Percentiles rank a stretch among this genome's conserved stretches.
Evolutionary conservation across 2,113 vertebrate genomes (phyloP).

Genomic region (Gorsachius goisagi): DNA sequence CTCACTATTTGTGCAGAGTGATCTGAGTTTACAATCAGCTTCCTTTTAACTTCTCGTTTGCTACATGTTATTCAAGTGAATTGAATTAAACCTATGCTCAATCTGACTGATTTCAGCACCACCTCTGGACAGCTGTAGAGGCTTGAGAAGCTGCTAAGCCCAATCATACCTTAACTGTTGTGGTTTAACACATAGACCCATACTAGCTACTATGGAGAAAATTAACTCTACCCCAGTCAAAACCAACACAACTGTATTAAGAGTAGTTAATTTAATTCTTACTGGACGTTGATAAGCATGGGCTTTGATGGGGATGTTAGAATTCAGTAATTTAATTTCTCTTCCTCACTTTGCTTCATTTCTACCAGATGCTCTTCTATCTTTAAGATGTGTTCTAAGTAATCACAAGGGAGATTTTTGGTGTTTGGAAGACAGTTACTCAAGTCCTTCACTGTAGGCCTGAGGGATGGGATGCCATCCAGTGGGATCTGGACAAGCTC

Average conservation of each 20-base stretch:
- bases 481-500: background rate
- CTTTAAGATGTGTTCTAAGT: background rate
- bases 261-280: background rate
- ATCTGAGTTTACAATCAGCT: background rate
- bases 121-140: background rate
- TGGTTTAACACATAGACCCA: too few species aligned
- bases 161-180: background rate
- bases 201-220: too few species aligned
- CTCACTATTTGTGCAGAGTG: background rate
- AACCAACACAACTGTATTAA: background rate
- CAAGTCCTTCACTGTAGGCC: accelerated
- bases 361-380: accelerated
- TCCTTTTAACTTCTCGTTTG: background rate
- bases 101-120: background rate
- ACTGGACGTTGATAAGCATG: accelerated
- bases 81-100: background rate
- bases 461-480: background rate
- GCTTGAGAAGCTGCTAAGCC: background rate
- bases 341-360: background rate
- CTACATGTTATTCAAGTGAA: background rate
- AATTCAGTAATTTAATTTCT: background rate
- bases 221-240: too few species aligned
- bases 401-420: background rate
- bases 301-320: background rate
- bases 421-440: background rate